A percentile compares a stretch with the other conserved stretches of the same genome.
phyloP scores from a whole-genome alignment of 2,888 invertebrate genomes.

The Chelonus formosanus region DNA sequence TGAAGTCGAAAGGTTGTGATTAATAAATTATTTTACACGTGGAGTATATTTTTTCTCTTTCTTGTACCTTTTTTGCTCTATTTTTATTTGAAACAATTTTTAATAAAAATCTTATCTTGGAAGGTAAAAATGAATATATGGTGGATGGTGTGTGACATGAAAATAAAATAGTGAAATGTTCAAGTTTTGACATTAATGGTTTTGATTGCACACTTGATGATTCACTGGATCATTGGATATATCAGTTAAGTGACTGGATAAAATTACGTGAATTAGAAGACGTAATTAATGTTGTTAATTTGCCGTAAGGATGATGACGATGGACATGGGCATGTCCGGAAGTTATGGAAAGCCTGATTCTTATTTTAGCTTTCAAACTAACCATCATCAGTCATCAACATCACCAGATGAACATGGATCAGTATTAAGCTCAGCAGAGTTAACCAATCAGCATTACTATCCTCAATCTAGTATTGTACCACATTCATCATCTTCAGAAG shows the following conservation, averaged over 20 bases:
- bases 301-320: constrained; percentile 75
- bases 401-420: constrained; percentile 66
- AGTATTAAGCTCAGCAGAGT: constrained; percentile 63
- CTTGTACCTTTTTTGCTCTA: neutral
- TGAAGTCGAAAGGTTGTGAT: constrained; percentile 20
- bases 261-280: neutral
- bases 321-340: constrained; percentile 84
- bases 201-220: neutral
- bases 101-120: too few species aligned
- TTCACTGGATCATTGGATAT: neutral
- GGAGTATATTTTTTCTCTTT: neutral
- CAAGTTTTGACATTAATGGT: too few species aligned
- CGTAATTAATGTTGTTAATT: constrained; percentile 24
- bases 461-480: constrained; percentile 58
- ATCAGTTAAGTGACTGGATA: neutral
- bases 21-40: constrained; percentile 13
- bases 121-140: too few species aligned
- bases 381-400: constrained; percentile 35
- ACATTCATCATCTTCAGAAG: constrained; percentile 55
- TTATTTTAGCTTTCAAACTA: constrained; percentile 46
- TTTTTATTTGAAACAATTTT: neutral
- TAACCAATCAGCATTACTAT: constrained; percentile 55
- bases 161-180: too few species aligned
- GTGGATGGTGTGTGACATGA: too few species aligned
- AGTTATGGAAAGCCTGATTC: constrained; percentile 63